Percentiles rank a stretch among this genome's conserved stretches.
Conservation (phyloP, 2,888 invertebrate genomes). For the Pasiphila rectangulata region DNA sequence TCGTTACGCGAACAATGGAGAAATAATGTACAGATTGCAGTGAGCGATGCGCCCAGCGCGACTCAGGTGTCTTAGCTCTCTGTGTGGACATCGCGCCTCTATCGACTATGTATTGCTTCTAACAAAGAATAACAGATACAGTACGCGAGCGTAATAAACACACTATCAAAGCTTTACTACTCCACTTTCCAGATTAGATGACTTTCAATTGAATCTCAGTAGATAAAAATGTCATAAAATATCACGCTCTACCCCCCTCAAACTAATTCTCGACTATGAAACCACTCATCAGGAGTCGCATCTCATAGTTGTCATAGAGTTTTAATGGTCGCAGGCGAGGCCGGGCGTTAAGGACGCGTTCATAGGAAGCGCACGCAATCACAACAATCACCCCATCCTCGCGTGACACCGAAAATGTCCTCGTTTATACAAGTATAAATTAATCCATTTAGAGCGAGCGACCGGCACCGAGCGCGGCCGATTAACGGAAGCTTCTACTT, state of each 20-base stretch:
- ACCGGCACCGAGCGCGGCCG: conserved; percentile 74
- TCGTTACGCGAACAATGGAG: conserved; percentile 82
- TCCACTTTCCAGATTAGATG: conserved; percentile 13
- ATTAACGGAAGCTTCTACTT: conserved; percentile 82
- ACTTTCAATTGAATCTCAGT: conserved; percentile 17
- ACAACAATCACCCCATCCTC: conserved; percentile 79
- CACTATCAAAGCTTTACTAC: conserved; percentile 17
- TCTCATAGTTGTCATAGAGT: conserved; percentile 19
- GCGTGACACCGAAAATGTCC: conserved; percentile 80
- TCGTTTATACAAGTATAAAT: conserved; percentile 80
- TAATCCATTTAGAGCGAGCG: conserved; percentile 80
- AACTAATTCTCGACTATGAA: conserved; percentile 40
- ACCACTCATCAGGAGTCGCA: conserved; percentile 35
- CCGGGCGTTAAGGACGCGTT: conserved; percentile 65
- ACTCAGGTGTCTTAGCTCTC: conserved; percentile 75
- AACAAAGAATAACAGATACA: conserved; percentile 20
- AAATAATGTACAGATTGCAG: conserved; percentile 82
- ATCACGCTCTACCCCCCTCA: conserved; percentile 31
- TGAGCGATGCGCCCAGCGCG: conserved; percentile 80
- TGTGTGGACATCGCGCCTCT: conserved; percentile 66
- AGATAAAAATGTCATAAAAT: conserved; percentile 17
- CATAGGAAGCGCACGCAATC: conserved; percentile 78
- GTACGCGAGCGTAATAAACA: conserved; percentile 15
- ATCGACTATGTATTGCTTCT: conserved; percentile 26
- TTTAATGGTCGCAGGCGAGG: conserved; percentile 37